Evolutionary conservation across 1,140 invertebrate genomes (phyloP).

Genomic region (Pachyrhynchus sulphureomaculatus): DNA sequence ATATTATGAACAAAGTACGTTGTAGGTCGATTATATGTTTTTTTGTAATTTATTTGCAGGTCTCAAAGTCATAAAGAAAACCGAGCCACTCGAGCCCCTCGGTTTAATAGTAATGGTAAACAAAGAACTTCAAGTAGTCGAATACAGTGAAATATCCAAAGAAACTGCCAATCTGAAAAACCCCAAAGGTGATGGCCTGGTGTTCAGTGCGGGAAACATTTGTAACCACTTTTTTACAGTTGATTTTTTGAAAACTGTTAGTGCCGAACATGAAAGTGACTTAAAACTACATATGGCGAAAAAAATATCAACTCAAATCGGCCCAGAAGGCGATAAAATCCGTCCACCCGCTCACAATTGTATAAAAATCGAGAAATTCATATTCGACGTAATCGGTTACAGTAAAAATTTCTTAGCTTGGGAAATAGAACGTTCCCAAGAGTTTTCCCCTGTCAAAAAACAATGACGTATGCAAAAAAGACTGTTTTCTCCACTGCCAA

Average conservation of each 20-base stretch:
- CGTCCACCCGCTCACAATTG: conserved; percentile 87
- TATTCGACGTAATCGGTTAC: conserved; percentile 97
- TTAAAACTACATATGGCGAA: conserved; percentile 92
- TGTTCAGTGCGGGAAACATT: conserved; percentile 94
- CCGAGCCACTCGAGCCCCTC: conserved; percentile 86
- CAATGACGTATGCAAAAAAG: conserved; percentile 79
- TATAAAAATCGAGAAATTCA: conserved; percentile 99
- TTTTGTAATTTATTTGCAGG: conserved; percentile 57
- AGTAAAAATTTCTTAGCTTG: conserved; percentile 88
- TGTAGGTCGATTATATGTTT: too few species aligned
- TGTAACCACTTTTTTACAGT: conserved; percentile 97
- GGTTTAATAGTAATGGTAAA: conserved; percentile 91
- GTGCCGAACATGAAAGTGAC: conserved; percentile 60
- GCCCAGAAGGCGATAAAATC: conserved; percentile 68
- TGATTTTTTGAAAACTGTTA: conserved; percentile 70
- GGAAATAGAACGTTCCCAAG: conserved; percentile 88
- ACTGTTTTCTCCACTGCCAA: conserved; percentile 87
- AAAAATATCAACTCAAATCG: conserved; percentile 92
- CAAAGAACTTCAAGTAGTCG: conserved; percentile 88
- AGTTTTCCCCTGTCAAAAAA: conserved; percentile 98
- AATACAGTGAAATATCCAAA: conserved; percentile 95
- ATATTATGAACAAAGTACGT: too few species aligned
- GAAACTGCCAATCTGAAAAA: conserved; percentile 80
- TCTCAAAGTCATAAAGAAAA: conserved; percentile 94
- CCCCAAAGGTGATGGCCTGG: conserved; percentile 70